Percentiles rank a stretch among this genome's conserved stretches.
These are phyloP conservation scores for Steinernema hermaphroditum DNA, from an alignment of 2,888 invertebrate species.

Conservation along the genomic window DNA sequence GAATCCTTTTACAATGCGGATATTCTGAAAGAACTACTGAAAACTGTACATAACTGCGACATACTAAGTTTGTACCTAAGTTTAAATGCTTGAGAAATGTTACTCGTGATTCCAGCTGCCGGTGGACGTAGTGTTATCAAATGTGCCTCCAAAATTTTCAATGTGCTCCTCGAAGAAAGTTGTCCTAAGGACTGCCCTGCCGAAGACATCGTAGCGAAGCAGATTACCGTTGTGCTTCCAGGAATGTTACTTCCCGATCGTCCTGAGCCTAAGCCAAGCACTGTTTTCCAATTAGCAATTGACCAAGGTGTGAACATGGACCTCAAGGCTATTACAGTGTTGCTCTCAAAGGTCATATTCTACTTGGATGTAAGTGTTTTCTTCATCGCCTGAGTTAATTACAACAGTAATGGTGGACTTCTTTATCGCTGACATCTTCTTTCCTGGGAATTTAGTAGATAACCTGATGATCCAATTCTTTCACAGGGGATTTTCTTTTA, in stretches of 20 bases:
- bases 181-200: neutral
- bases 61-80: neutral
- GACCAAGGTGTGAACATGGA: neutral
- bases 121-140: neutral
- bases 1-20: neutral
- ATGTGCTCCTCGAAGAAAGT: neutral
- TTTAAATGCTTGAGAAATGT: too few relatives aligned
- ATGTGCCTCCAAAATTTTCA: neutral
- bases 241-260: neutral
- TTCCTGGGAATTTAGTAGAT: too few relatives aligned
- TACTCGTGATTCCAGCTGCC: too few relatives aligned
- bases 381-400: too few relatives aligned
- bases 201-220: neutral
- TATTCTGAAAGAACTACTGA: neutral
- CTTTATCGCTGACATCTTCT: too few relatives aligned
- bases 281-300: neutral
- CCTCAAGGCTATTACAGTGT: too few relatives aligned
- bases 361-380: too few relatives aligned
- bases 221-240: neutral
- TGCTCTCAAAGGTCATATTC: too few relatives aligned
- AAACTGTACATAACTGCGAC: neutral
- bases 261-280: neutral
- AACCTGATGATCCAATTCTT: too few relatives aligned
- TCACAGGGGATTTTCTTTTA: too few relatives aligned
- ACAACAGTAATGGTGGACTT: too few relatives aligned